Percentiles rank a stretch among this genome's conserved stretches.
Conservation (phyloP, 2,113 vertebrate species). For the Cercopithecus mona region DNA sequence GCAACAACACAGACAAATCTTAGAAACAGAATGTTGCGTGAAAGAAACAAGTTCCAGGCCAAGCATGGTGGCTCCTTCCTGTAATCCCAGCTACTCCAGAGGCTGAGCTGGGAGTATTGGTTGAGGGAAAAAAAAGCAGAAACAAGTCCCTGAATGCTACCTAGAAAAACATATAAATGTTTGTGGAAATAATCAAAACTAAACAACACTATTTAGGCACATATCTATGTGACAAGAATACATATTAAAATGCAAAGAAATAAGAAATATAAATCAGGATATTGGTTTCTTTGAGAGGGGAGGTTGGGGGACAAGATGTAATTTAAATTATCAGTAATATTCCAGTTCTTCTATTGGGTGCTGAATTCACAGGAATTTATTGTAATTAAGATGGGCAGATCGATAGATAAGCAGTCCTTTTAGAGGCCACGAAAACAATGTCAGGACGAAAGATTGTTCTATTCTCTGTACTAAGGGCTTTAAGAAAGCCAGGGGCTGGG, state of each 20-base stretch:
- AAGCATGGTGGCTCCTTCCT: neutral
- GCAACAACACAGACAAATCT: neutral
- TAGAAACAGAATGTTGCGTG: neutral
- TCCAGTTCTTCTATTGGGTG: neutral
- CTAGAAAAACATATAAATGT: neutral
- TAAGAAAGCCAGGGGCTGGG: neutral
- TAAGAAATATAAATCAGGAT: neutral
- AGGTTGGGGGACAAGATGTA: neutral
- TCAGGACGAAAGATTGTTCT: neutral
- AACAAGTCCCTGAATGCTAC: neutral
- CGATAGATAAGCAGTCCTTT: neutral
- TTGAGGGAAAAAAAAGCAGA: neutral
- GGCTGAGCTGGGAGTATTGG: neutral
- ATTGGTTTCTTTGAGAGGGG: neutral
- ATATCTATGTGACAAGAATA: neutral
- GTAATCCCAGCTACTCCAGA: neutral
- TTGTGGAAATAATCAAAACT: slow-evolving; percentile 31
- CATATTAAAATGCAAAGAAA: neutral
- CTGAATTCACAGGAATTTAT: neutral
- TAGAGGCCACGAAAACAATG: neutral
- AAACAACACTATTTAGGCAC: neutral
- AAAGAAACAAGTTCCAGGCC: neutral
- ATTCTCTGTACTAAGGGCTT: neutral
- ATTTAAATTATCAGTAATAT: slow-evolving; percentile 10
- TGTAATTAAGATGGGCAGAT: neutral